phyloP scores from a whole-genome alignment of 2,113 vertebrate species.

The Galemys pyrenaicus region DNA sequence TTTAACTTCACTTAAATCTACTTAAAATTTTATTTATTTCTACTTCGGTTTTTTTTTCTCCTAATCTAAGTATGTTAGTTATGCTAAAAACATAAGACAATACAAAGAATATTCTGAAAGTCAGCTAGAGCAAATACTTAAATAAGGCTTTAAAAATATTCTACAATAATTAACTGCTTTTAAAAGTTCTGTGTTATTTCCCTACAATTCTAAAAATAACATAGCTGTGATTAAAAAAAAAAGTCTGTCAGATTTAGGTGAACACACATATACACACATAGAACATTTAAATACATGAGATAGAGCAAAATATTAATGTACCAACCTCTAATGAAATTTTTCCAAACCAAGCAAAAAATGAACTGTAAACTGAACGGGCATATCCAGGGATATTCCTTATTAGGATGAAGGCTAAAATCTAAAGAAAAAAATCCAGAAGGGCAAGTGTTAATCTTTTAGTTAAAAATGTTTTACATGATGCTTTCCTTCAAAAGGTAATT shows the following conservation, averaged over 20 bases:
- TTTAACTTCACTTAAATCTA: constrained; percentile 49
- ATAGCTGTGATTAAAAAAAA: background rate
- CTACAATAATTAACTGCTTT: background rate
- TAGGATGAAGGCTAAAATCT: constrained; percentile 98
- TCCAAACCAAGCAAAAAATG: constrained; percentile 99
- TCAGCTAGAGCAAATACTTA: background rate
- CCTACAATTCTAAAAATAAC: background rate
- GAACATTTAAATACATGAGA: background rate
- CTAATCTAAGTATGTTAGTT: background rate
- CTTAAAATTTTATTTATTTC: constrained; percentile 38
- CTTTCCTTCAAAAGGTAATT: background rate
- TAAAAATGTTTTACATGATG: background rate
- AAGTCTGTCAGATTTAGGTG: background rate
- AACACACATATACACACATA: background rate
- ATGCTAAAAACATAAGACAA: constrained; percentile 24
- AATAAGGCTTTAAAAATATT: constrained; percentile 16
- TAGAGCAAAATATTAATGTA: constrained; percentile 42
- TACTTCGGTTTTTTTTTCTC: constrained; percentile 34
- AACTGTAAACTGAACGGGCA: constrained; percentile 95
- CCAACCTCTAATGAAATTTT: constrained; percentile 98
- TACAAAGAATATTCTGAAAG: background rate
- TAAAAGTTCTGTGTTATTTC: background rate
- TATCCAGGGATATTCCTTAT: constrained; percentile 98
- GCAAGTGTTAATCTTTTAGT: constrained; percentile 24
- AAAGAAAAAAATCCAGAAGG: constrained; percentile 50